Base-by-base conservation (phyloP, 2,888 invertebrate species). In the Sussaba pulchella region DNA sequence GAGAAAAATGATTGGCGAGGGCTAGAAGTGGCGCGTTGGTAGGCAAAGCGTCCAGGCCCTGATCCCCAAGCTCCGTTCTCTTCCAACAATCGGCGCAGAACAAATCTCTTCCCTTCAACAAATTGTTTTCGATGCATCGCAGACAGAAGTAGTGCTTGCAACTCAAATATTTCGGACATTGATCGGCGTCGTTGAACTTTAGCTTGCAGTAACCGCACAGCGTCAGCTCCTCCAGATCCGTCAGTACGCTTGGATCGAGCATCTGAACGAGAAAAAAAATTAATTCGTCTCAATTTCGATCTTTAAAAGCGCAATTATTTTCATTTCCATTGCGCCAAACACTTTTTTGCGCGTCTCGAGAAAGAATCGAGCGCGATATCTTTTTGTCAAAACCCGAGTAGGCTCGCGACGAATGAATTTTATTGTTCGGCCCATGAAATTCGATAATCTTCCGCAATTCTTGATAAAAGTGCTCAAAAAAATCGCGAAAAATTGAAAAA, bases 141-240 rank as follows among this genome's bases (percentile, higher is more conserved):
- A 96, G 93, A 91, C 96, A 96, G 92, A 96, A 96, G 92, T 95
- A 95, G 92, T 96, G 96, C 90, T 96, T 95, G 93, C 96, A 96
- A 85, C 95, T 94, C 86, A 96, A 94, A 91, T 95, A 93, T 92
- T 96, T 96, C 82, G 96, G 96, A 89, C 94, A 94, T 89, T 95
- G 95, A 91, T 96, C 96, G 82, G 93, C 93, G 87, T 96, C 95
- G 92, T 96, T 96, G 93, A 95, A 96, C 91, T 95, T 94, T 91
- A 95, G 94, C 93, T 95, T 95, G 94, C 96, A 96, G 91, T 94
- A 95, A 89, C 95, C 95, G 94, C 97, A 96, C 89, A 95, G 93
- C 92, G 95, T 95, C 92, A 96, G 93, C 93, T 96, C 96, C 92
- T 96, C 96, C 91, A 96, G 94, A 92, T 96, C 95, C 88, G 94